A percentile compares a stretch with the other conserved stretches of the same genome.
Evolutionary conservation across 2,113 vertebrate species (phyloP).

Genomic region (Saguinus midas): DNA sequence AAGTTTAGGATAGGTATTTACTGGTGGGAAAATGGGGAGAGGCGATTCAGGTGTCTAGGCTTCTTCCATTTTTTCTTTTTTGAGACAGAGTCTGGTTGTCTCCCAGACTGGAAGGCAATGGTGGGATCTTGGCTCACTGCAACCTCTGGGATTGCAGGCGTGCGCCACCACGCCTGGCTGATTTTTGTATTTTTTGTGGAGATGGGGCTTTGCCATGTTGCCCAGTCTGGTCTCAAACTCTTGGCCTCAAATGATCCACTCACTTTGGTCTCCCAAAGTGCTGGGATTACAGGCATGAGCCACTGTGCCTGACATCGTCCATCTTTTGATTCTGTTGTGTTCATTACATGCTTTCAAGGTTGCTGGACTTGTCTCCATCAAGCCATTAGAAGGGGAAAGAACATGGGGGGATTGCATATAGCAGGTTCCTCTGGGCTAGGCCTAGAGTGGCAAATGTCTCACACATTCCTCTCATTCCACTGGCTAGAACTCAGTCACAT

Average conservation of each 20-base stretch:
- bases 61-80: neutral
- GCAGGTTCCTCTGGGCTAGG: neutral
- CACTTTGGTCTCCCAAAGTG: no score
- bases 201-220: no score
- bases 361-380: neutral
- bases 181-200: no score
- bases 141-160: no score
- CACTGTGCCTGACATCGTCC: neutral
- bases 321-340: rapidly evolving
- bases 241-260: no score
- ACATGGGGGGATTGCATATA: rapidly evolving
- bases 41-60: neutral
- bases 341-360: neutral
- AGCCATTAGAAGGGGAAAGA: neutral
- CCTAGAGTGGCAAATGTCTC: rapidly evolving
- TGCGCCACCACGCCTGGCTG: no score
- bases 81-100: no score
- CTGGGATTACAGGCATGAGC: no score
- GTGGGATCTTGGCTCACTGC: no score
- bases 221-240: no score
- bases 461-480: neutral
- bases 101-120: no score
- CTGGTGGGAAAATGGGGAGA: neutral
- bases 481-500: neutral
- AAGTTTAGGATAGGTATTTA: neutral